Evolutionary conservation across 2,113 vertebrate species (phyloP).

Genomic region (Silurus meridionalis): DNA sequence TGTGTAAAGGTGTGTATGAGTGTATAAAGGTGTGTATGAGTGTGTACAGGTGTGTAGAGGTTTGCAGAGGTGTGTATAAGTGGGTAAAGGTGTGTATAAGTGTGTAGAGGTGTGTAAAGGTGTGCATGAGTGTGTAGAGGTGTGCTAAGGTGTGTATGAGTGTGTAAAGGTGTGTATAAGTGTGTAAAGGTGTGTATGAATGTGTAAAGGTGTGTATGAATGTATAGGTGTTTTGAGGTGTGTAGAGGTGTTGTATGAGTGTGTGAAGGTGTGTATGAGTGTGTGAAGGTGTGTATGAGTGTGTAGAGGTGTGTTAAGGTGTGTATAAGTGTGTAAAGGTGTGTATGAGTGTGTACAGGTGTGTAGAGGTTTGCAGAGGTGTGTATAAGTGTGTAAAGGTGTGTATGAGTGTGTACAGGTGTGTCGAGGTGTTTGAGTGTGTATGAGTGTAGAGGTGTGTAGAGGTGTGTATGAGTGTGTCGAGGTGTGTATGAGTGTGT

Average conservation of each 20-base stretch:
- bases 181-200: not conserved
- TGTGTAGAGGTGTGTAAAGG: no score
- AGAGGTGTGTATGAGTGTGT: not conserved
- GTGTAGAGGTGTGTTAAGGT: not conserved
- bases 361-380: no score
- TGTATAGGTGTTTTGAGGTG: not conserved
- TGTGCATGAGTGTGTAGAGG: no score
- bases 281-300: not conserved
- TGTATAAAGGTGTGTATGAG: fast-evolving
- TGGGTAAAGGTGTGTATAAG: not conserved
- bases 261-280: not conserved
- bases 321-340: not conserved
- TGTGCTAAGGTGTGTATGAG: no score
- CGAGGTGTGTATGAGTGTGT: not conserved
- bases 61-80: not conserved
- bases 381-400: not conserved
- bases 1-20: not conserved
- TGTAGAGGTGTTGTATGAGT: not conserved
- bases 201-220: not conserved
- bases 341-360: not conserved
- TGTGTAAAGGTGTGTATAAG: not conserved
- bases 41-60: not conserved
- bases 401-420: no score
- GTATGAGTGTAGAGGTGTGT: not conserved
- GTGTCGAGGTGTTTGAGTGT: not conserved